Percentiles rank a stretch among this genome's conserved stretches.
phyloP scores from a whole-genome alignment of 2,888 invertebrate species.

The Vesta saturnalis region DNA sequence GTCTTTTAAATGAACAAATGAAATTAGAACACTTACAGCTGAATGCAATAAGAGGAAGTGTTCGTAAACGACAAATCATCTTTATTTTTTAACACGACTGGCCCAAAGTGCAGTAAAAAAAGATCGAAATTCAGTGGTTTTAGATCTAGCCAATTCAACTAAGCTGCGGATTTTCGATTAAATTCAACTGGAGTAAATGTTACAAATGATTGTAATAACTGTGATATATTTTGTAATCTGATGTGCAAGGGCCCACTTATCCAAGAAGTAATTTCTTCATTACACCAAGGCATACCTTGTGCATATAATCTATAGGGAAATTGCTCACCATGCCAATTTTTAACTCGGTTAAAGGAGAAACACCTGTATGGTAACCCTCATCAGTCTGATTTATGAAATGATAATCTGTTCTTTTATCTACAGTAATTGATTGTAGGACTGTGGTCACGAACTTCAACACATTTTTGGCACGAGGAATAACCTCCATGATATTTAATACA shows the following conservation, averaged over 20 bases:
- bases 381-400: background rate
- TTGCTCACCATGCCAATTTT: background rate
- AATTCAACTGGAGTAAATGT: constrained; percentile 31
- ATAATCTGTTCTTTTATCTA: background rate
- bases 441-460: constrained; percentile 22
- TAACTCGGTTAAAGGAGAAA: background rate
- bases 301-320: constrained; percentile 8
- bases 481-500: constrained; percentile 29
- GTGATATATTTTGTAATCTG: constrained; percentile 12
- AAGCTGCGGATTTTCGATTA: constrained; percentile 35
- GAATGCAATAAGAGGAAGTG: constrained; percentile 34
- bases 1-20: background rate
- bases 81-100: constrained; percentile 27
- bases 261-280: constrained; percentile 19
- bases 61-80: constrained; percentile 30
- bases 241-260: background rate
- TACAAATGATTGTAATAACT: background rate
- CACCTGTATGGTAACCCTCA: background rate
- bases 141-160: constrained; percentile 34
- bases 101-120: constrained; percentile 38
- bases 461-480: constrained; percentile 29
- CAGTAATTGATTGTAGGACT: background rate
- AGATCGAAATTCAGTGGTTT: constrained; percentile 35
- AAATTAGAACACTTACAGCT: constrained; percentile 26
- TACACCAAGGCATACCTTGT: constrained; percentile 17